Base-by-base conservation (phyloP, 2,888 invertebrate genomes). In the Chirona hameri region DNA sequence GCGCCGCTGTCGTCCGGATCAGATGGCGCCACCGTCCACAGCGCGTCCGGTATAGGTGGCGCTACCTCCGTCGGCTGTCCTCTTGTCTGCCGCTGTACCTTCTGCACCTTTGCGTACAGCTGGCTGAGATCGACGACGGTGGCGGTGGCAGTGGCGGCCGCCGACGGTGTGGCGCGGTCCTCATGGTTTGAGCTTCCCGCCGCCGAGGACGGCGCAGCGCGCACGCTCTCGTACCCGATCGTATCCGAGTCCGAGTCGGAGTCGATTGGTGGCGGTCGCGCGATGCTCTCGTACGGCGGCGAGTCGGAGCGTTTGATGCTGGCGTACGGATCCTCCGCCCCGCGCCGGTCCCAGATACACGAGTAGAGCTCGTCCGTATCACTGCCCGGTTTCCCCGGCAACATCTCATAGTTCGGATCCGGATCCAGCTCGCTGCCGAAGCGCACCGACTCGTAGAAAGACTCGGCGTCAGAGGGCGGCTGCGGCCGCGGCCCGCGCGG, bases 321-420 rank as follows among this genome's bases (percentile, higher is more conserved):
- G 76, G 76, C 76, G 76, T 76, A 76, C 21, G 76, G 76, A 39
- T 76, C 76, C 46, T 76, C 76, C 7, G 76, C 9, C 21, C 3
- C 31, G 52, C 52, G 52, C 52, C 27, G 48, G 27, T 80, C 80
- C 52, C 52, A n/a, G 18, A 80, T 29, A 15, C 80, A 21, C 27
- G 80, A n/a, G 52, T 80, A 80, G 29, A 80, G 80, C 52, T 80
- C 80, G 27, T 80, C 80, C 12, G 80, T 80, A 12, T 80, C 80
- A 48, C 80, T 80, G 52, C 48, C 29, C 4, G 52, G 52, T 5
- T 15, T 29, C n/a, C 52, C 80, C 3, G 80, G 52, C 52, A 76
- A 24, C 76, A 76, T 12, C 24, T 76, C 76, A 24, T 76, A 76
- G 76, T 76, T 76, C 1, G 76, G 76, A 21, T 76, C 76, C 3